Evolutionary conservation across 1,140 invertebrate species (phyloP), one percentile per base, ranked within the genome.

Genomic region (Chrysomallon squamiferum): DNA sequence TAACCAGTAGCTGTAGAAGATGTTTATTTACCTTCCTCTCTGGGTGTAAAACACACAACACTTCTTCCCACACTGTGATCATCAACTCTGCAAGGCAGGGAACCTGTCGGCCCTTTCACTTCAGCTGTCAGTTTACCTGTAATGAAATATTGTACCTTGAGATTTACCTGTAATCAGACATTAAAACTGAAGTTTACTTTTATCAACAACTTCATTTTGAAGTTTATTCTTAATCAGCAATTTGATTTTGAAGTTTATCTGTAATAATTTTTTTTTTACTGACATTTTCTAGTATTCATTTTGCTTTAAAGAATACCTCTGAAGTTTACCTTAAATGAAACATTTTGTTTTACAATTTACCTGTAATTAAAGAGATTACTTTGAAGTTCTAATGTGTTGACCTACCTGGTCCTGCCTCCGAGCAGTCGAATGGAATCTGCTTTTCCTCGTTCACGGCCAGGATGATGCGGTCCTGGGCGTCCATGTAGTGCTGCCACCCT

Each of bases 401-500:
- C 66, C 56, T 78, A 87, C 91, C 91, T 74, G 90, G 90, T 45
- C 90, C 91, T 32, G 90, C 90, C 57, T 89, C 88, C 30, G 86
- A 86, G 3, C 86, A 84, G 76, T 92, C 90, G 73, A 92, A 89
- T 27, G 87, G 86, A 57, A 92, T 86, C 52, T 85, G 85, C 71
- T 89, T 82, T 64, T 88, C 86, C 77, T 90, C 87, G 30, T 87
- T 86, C 43, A 88, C 80, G 20, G 79, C 76, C 7, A 96, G 87
- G 67, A 91, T 90, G 2, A 97, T 86, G 20, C 91, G 74, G 63
- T 85, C 92, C 38, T 92, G 88, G 25, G 91, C 88, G 80, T 93
- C 92, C 60, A 92, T 90, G 82, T 74, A 89, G 88, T 85, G 86
- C 18, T 92, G 90, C 94, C 95, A 96, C 0, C 83, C 83, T n/a